Percentiles rank a stretch among this genome's conserved stretches.
phyloP scores from a whole-genome alignment of 2,888 invertebrate species.

The Malthinus flaveolus region DNA sequence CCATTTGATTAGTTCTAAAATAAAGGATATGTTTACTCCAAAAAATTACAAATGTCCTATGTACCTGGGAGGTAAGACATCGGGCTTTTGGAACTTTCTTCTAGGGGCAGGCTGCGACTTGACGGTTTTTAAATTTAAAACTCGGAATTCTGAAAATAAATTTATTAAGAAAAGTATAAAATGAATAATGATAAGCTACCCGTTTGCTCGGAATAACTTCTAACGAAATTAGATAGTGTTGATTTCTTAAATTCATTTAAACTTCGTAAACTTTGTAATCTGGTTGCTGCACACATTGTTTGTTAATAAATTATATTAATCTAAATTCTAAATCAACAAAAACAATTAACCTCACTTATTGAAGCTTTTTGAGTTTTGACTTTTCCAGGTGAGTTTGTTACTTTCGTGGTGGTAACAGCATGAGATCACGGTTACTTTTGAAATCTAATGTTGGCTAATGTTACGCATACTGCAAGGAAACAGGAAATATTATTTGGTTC shows the following conservation, averaged over 20 bases:
- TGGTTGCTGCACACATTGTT: background rate
- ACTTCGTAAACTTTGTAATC: background rate
- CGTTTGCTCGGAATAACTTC: background rate
- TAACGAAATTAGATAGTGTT: background rate
- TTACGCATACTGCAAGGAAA: too few relatives aligned
- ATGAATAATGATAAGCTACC: background rate
- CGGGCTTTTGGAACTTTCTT: constrained; percentile 37
- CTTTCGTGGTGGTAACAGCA: too few relatives aligned
- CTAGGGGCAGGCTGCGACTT: constrained; percentile 40
- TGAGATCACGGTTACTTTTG: too few relatives aligned
- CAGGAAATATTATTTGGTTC: too few relatives aligned
- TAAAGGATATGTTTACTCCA: background rate
- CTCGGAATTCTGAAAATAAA: constrained; percentile 45
- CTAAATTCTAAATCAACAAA: background rate
- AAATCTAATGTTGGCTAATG: too few relatives aligned
- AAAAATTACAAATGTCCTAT: background rate
- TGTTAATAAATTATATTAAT: background rate
- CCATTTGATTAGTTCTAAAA: constrained; percentile 48
- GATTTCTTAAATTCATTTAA: background rate
- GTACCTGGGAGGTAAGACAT: constrained; percentile 45
- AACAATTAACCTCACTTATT: too few relatives aligned
- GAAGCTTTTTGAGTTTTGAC: too few relatives aligned
- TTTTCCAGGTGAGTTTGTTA: too few relatives aligned
- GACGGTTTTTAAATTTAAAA: constrained; percentile 47
- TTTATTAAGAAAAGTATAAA: background rate